These are phyloP conservation scores for Cistogaster globosa DNA, from an alignment of 2,888 invertebrate genomes.

Conservation along the genomic window DNA sequence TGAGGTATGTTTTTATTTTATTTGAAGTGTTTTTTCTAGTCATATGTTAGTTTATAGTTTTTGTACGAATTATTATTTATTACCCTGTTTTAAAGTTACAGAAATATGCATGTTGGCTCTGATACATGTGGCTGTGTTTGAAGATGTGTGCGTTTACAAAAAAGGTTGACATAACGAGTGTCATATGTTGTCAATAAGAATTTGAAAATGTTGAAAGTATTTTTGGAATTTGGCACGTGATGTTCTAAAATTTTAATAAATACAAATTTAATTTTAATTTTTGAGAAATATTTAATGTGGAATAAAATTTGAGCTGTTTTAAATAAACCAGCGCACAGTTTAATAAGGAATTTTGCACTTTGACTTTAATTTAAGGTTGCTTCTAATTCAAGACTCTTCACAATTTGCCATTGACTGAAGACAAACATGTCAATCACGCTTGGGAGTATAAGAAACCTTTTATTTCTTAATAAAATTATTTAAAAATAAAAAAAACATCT, in stretches of 20 bases:
- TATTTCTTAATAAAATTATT: too few relatives aligned
- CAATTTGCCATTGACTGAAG: too few relatives aligned
- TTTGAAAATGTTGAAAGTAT: slow-evolving; percentile 67
- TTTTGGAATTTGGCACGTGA: slow-evolving; percentile 70
- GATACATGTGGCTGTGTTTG: background rate
- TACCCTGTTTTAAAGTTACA: background rate
- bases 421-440: too few relatives aligned
- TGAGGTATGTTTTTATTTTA: too few relatives aligned
- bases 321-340: too few relatives aligned
- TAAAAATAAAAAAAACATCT: too few relatives aligned
- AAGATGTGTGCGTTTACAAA: slow-evolving; percentile 6
- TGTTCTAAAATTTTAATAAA: slow-evolving; percentile 67
- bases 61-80: slow-evolving; percentile 1
- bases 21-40: too few relatives aligned
- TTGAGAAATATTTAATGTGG: slow-evolving; percentile 21
- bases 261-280: slow-evolving; percentile 13
- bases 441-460: too few relatives aligned
- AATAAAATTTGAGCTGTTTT: background rate
- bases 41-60: too few relatives aligned
- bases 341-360: too few relatives aligned
- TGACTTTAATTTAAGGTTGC: too few relatives aligned
- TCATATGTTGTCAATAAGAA: slow-evolving; percentile 69
- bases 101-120: background rate
- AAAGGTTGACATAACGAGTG: slow-evolving; percentile 64
- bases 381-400: too few relatives aligned